phyloP scores from a whole-genome alignment of 2,113 vertebrate genomes.

The Xiphias gladius region DNA sequence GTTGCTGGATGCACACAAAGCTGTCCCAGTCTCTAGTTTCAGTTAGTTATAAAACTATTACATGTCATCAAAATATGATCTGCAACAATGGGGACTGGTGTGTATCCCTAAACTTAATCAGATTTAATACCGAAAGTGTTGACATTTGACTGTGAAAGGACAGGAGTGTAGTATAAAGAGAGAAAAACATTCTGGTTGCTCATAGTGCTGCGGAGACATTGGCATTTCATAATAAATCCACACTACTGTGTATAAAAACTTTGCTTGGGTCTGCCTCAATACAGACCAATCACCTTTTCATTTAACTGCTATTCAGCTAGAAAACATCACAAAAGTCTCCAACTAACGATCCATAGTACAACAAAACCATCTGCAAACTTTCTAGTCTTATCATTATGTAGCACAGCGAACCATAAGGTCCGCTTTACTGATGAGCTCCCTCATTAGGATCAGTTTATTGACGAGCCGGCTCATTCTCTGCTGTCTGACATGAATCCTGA shows the following conservation, averaged over 20 bases:
- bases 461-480: constrained; percentile 51
- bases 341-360: constrained; percentile 1
- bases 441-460: constrained; percentile 63
- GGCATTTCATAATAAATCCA: constrained; percentile 10
- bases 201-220: background rate
- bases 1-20: too few relatives aligned
- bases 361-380: constrained; percentile 2
- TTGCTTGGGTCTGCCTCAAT: background rate
- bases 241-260: background rate
- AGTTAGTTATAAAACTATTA: background rate
- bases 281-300: constrained; percentile 4
- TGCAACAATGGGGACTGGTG: background rate
- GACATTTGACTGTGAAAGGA: constrained; percentile 13
- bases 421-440: constrained; percentile 50
- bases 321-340: constrained; percentile 32
- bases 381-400: constrained; percentile 24
- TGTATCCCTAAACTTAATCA: background rate
- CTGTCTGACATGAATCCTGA: constrained; percentile 45
- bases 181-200: too few relatives aligned
- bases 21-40: background rate
- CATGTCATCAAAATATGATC: constrained; percentile 6
- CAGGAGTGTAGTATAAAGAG: background rate
- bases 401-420: constrained; percentile 26
- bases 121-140: constrained; percentile 3
- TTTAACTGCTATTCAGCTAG: constrained; percentile 18